Percentiles rank a stretch among this genome's conserved stretches.
These are phyloP conservation scores for Clarias fuscus DNA, from an alignment of 2,797 vertebrate genomes.

Conservation along the genomic window DNA sequence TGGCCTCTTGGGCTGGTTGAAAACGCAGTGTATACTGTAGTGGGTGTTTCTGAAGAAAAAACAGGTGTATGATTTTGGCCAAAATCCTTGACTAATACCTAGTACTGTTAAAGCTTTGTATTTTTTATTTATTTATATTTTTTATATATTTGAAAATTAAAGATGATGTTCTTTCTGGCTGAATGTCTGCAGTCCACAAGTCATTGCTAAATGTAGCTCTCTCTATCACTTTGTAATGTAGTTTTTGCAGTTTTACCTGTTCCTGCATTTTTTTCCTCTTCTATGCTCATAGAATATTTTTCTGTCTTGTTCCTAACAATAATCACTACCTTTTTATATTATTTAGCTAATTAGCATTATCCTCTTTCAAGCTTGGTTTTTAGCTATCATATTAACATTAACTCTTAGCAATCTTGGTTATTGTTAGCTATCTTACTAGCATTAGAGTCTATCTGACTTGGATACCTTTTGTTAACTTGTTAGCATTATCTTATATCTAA, in stretches of 20 bases:
- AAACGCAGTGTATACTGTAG: constrained; percentile 1
- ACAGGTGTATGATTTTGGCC: neutral
- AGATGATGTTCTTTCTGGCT: too few relatives aligned
- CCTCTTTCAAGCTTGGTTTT: too few relatives aligned
- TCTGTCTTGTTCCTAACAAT: neutral
- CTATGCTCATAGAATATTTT: neutral
- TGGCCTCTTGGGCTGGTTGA: neutral
- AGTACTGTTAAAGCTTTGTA: neutral
- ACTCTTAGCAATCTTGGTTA: neutral
- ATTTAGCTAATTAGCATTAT: too few relatives aligned
- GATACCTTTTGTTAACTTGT: too few relatives aligned
- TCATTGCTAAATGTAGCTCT: neutral
- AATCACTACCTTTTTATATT: too few relatives aligned
- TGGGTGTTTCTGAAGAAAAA: neutral
- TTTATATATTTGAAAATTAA: too few relatives aligned
- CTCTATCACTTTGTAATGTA: neutral
- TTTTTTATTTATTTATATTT: too few relatives aligned
- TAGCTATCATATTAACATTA: neutral
- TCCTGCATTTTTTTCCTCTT: neutral
- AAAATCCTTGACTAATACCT: neutral
- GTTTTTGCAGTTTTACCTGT: neutral
- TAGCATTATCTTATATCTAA: too few relatives aligned
- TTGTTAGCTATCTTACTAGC: neutral
- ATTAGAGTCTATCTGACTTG: neutral
- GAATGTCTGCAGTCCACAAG: neutral